phyloP scores from a whole-genome alignment of 2,888 invertebrate species.

The Tenthredo livida region DNA sequence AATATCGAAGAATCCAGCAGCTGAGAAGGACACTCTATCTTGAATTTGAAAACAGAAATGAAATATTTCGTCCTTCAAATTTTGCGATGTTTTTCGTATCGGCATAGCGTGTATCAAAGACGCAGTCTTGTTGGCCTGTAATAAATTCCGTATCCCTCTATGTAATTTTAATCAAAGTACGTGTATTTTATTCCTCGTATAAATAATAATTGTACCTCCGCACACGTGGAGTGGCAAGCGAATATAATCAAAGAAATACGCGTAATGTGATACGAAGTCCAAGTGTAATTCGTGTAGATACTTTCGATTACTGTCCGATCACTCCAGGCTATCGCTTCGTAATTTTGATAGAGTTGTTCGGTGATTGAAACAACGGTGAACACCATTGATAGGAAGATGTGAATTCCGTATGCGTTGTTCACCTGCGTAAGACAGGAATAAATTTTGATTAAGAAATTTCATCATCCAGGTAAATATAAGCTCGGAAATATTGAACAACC shows the following conservation, averaged over 20 bases:
- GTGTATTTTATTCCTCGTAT: neutral
- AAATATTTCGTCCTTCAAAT: neutral
- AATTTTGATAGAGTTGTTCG: neutral
- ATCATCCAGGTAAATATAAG: too few species aligned
- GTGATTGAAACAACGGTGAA: neutral
- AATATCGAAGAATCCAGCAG: constrained; percentile 26
- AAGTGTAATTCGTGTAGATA: neutral
- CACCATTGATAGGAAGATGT: neutral
- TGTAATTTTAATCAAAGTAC: neutral
- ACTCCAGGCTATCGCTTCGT: neutral
- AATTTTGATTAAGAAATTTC: neutral
- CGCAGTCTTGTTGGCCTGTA: neutral
- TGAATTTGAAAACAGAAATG: neutral
- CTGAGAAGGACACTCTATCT: neutral
- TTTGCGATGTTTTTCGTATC: neutral
- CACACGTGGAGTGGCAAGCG: neutral
- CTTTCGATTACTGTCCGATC: neutral
- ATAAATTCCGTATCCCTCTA: neutral
- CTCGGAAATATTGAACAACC: neutral
- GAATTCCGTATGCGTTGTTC: neutral
- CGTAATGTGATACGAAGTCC: neutral
- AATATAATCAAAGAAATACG: neutral
- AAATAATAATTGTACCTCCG: neutral
- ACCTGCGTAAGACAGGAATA: neutral
- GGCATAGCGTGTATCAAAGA: neutral